Base-by-base conservation (phyloP, 2,888 invertebrate genomes). In the Dione juno region DNA sequence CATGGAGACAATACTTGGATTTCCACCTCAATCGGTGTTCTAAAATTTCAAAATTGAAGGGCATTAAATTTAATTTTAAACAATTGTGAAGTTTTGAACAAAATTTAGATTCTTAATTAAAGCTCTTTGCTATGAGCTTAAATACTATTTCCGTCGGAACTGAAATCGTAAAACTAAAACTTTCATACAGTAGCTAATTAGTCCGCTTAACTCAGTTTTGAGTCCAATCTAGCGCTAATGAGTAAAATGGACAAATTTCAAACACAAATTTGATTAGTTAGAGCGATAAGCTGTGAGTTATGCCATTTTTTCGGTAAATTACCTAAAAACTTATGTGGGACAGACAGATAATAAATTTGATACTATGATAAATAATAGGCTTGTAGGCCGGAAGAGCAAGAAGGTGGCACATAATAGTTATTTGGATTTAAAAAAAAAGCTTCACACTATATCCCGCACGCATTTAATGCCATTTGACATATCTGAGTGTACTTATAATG, bases 171-270 rank as follows among this genome's bases (percentile, higher is more conserved):
- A 40, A 57, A 40, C 37, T 6, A 37, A 11, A 54, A 40, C 16
- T 16, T 57, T 16, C 16, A 37, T 54, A 57, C 57, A 40, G 57
- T 57, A 57, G 57, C 57, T 8, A 57, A 57, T 57, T 37, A 57
- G 57, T 57, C 37, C 57, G 11, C 16, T 57, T 57, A 40, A 19
- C 14, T 11, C 16, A 57, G 13, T 40, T 57, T 57, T 16, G 37
- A 40, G 10, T 11, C 54, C 35, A 54, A 54, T 54, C 54, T 54
- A 57, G 37, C 37, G 37, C 16, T 57, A 57, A 57, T 57, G 57
- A 57, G 16, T 57, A 16, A 57, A 57, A 57, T 40, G 35, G 16
- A 57, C 37, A 57, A 57, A 57, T 57, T 50, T 57, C n/a, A 11
- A 54, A 54, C 37, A 54, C 54, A 54, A 37, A 54, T 37, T 54